Evolutionary conservation across 2,888 invertebrate genomes (phyloP).

Genomic region (Dryomyza anilis): DNA sequence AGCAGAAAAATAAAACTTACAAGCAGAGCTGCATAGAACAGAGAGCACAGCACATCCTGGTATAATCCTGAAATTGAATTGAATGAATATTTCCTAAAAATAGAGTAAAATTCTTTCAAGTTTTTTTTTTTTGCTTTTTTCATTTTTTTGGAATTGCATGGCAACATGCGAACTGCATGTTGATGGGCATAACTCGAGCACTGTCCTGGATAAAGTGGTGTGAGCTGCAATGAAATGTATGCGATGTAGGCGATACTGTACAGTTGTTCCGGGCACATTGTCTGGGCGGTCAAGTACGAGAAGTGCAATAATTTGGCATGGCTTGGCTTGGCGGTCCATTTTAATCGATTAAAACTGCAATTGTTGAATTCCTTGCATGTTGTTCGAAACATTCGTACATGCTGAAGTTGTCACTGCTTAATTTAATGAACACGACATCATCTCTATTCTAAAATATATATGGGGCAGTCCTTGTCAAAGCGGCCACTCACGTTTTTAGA

Average conservation of each 20-base stretch:
- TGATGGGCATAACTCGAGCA: not conserved
- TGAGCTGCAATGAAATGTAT: not conserved
- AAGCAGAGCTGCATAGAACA: not conserved
- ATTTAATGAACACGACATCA: too few species aligned
- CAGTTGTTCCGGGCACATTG: not conserved
- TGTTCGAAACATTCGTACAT: too few species aligned
- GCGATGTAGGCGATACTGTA: not conserved
- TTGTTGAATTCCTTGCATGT: too few species aligned
- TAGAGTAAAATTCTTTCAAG: not conserved
- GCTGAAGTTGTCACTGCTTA: too few species aligned
- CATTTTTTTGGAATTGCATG: not conserved
- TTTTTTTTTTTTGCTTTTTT: too few species aligned
- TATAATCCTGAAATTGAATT: slow-evolving; percentile 26
- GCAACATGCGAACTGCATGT: slow-evolving; percentile 14
- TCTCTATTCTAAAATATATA: too few species aligned
- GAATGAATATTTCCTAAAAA: slow-evolving; percentile 30
- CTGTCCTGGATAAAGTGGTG: not conserved
- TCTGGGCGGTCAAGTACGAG: slow-evolving; percentile 2
- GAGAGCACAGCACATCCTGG: slow-evolving; percentile 1
- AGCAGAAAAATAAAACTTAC: slow-evolving; percentile 19
- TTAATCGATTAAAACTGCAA: too few species aligned
- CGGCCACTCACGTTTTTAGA: too few species aligned
- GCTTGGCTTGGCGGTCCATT: not conserved
- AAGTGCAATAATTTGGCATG: slow-evolving; percentile 6
- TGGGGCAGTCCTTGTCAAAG: too few species aligned